Evolutionary conservation across 2,113 vertebrate genomes (phyloP).

Genomic region (Cricetomys ansorgei): DNA sequence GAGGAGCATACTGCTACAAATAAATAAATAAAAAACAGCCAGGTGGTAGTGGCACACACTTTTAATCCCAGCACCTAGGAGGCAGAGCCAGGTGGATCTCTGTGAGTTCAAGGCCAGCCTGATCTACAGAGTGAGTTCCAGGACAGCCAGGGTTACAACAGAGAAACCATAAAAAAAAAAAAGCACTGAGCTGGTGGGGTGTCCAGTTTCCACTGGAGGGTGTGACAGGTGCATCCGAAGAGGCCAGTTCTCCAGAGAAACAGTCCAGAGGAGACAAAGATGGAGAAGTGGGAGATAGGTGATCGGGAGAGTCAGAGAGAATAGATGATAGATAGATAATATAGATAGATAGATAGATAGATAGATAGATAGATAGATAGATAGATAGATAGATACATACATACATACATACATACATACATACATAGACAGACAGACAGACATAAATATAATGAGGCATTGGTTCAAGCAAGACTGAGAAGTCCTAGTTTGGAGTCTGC

Average conservation of each 20-base stretch:
- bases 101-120: no score
- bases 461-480: not conserved
- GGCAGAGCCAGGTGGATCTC: no score
- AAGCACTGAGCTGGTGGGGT: not conserved
- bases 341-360: not conserved
- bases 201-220: not conserved
- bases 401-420: not conserved
- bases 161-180: no score
- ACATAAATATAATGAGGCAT: not conserved
- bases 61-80: no score
- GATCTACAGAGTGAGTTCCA: no score
- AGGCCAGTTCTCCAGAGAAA: not conserved
- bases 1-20: no score
- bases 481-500: not conserved
- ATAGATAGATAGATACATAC: not conserved
- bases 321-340: not conserved
- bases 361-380: not conserved
- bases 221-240: not conserved
- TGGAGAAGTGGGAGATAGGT: not conserved
- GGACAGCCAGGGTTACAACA: no score
- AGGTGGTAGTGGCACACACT: no score
- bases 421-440: not conserved
- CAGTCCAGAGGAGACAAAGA: not conserved
- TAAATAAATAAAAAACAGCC: no score
- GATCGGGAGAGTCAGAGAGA: not conserved